Evolutionary conservation across 2,113 vertebrate genomes (phyloP).

Genomic region (Syrmaticus mikado): DNA sequence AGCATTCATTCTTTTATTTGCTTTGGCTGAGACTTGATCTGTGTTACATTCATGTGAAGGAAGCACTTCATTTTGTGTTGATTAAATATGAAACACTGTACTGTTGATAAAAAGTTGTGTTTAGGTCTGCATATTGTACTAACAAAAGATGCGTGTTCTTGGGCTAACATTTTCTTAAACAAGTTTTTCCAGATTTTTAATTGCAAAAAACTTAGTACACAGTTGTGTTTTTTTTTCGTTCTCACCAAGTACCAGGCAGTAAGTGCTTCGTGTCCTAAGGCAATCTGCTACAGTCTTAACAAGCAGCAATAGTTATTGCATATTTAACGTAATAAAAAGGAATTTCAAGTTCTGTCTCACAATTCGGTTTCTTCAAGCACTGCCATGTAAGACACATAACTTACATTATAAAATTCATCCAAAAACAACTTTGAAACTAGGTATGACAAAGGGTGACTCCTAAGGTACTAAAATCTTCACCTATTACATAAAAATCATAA

Average conservation of each 20-base stretch:
- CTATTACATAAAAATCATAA: background rate
- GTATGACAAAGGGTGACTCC: background rate
- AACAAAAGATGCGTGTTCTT: slow-evolving; percentile 63
- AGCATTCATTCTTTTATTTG: slow-evolving; percentile 82
- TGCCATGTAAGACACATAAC: background rate
- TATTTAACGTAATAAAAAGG: background rate
- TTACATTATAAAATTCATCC: background rate
- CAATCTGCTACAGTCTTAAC: background rate
- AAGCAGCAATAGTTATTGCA: background rate
- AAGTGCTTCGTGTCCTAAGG: background rate
- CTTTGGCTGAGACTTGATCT: slow-evolving; percentile 79
- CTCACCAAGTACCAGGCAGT: background rate
- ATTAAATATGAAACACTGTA: slow-evolving; percentile 72
- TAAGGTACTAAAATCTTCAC: background rate
- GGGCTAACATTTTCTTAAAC: slow-evolving; percentile 63
- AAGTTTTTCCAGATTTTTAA: slow-evolving; percentile 66
- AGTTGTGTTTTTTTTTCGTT: background rate
- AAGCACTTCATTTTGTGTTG: slow-evolving; percentile 76
- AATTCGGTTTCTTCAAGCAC: background rate
- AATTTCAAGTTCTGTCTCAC: background rate
- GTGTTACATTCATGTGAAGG: slow-evolving; percentile 72
- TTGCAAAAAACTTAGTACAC: slow-evolving; percentile 34
- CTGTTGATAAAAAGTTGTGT: slow-evolving; percentile 68
- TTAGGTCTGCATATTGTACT: slow-evolving; percentile 30
- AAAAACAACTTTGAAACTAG: background rate